Evolutionary conservation across 2,797 vertebrate genomes (phyloP), one percentile per base, ranked within the genome.

Genomic region (Adrianichthys oophorus): DNA sequence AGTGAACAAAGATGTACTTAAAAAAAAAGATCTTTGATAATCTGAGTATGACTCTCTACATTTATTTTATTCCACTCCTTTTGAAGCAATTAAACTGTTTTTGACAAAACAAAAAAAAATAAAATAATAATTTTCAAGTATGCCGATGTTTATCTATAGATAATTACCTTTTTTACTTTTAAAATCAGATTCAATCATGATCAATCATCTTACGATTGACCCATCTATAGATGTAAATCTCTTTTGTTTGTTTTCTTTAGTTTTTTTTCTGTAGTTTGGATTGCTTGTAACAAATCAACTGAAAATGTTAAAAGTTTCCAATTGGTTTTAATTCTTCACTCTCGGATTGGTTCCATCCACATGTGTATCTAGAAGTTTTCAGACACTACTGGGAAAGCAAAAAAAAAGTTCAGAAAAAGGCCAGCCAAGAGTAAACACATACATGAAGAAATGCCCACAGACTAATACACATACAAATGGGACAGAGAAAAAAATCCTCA

Each of bases 401-500:
- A 44, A 69, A 66, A 67, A 6, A 65, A 10, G 49, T 44, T 54
- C 45, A 44, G 8, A 44, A 44, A n/a, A 17, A 44, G 5, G 16
- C 48, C 56, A 61, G 55, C 72, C 56, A 44, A 26, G 58, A 62
- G 45, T 48, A 74, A 41, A 56, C 56, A 62, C 23, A 63, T 53
- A 65, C 21, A 59, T 10, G 17, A 15, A 48, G 41, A 52, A 63
- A 63, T 41, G 62, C 68, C 3, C 12, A 3, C 3, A 37, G 32
- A 29, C 26, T 37, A 12, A 12, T 37, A 72, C 48, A 76, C 76
- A 78, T 56, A 78, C 52, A 76, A n/a, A 62, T 37, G 32, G 32
- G 10, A 13, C 32, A 37, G 32, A 37, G 32, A 12, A 37, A 12
- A 37, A 12, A 10, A 37, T 37, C 32, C 10, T 37, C 8, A 37